phyloP scores from a whole-genome alignment of 2,888 invertebrate genomes.

The Tinea semifulvella region DNA sequence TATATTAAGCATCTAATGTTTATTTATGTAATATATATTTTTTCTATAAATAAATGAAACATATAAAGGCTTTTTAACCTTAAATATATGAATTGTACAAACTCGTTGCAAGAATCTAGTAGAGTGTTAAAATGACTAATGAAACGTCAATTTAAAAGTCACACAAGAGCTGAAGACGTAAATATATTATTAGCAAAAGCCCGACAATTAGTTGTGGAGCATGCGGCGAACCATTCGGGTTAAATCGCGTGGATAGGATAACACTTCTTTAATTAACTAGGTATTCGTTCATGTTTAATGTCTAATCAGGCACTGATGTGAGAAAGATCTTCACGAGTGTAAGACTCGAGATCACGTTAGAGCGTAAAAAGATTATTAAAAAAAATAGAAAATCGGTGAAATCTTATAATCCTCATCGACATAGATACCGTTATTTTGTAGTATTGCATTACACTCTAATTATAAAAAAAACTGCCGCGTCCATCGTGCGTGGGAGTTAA shows the following conservation, averaged over 20 bases:
- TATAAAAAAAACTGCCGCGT: no score
- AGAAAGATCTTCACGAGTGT: conserved; percentile 6
- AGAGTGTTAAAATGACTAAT: no score
- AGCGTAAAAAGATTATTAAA: conserved; percentile 2
- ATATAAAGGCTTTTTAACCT: no score
- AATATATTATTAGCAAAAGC: conserved; percentile 7
- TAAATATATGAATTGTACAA: no score
- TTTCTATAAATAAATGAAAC: no score
- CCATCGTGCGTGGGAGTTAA: no score
- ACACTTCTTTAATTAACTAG: conserved; percentile 36
- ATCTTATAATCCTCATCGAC: conserved; percentile 13
- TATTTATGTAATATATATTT: no score
- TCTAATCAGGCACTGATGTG: conserved; percentile 20
- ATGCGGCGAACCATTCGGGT: not conserved
- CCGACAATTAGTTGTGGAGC: conserved; percentile 2
- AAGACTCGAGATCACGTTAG: conserved; percentile 8
- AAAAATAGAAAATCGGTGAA: conserved; percentile 13
- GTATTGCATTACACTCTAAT: no score
- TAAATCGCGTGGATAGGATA: conserved; percentile 34
- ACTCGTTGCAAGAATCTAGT: no score
- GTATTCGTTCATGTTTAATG: conserved; percentile 26
- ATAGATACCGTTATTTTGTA: not conserved
- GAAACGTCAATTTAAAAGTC: not conserved
- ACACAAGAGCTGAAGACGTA: conserved; percentile 1
- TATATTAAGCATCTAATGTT: no score